Conservation (phyloP, 2,888 invertebrate species). For the Dicroscelio sp. region DNA sequence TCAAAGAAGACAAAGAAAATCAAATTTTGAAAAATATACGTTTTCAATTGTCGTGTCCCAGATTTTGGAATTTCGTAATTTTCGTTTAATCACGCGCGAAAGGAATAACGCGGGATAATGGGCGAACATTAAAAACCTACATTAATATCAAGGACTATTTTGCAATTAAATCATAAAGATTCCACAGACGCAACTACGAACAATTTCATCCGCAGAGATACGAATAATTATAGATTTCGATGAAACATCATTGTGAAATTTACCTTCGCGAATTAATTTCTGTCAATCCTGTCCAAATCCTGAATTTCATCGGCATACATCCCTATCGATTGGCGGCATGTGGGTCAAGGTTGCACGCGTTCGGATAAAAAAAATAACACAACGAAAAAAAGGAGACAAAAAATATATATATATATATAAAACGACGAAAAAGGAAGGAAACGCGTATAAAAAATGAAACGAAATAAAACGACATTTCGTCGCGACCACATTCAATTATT, state of each 20-base stretch:
- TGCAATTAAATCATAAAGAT: background rate
- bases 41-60: too few relatives aligned
- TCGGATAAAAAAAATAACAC: constrained; percentile 18
- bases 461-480: constrained; percentile 58
- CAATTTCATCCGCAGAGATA: constrained; percentile 9
- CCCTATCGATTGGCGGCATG: constrained; percentile 48
- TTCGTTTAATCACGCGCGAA: too few relatives aligned
- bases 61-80: too few relatives aligned
- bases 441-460: constrained; percentile 29
- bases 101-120: too few relatives aligned
- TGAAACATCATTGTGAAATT: constrained; percentile 23
- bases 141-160: too few relatives aligned
- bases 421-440: background rate
- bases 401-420: background rate
- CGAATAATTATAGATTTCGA: constrained; percentile 19
- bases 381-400: background rate
- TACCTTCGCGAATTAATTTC: constrained; percentile 50
- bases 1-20: too few relatives aligned
- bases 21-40: too few relatives aligned
- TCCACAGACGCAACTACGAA: background rate
- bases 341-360: constrained; percentile 66
- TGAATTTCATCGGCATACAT: constrained; percentile 45
- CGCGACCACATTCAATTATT: constrained; percentile 65
- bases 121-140: too few relatives aligned
- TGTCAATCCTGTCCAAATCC: constrained; percentile 63